These are phyloP conservation scores for Molossus molossus DNA, from an alignment of 2,797 vertebrate genomes.

Conservation along the genomic window DNA sequence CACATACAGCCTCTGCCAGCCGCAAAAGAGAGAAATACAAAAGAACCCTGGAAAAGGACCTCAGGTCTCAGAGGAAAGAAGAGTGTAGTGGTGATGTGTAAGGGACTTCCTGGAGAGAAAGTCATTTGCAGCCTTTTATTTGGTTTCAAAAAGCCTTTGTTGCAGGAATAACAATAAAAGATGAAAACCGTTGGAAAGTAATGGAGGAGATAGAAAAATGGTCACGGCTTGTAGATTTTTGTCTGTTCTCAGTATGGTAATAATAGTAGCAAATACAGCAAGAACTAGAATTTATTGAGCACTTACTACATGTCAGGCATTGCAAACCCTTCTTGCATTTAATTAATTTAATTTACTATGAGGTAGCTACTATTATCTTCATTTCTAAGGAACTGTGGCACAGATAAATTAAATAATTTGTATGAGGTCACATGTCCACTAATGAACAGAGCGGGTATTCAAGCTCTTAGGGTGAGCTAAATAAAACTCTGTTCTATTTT, in stretches of 20 bases:
- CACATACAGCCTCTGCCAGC: not conserved
- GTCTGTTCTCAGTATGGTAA: not conserved
- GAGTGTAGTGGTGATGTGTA: not conserved
- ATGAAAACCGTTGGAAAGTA: slow-evolving; percentile 47
- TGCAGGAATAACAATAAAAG: slow-evolving; percentile 42
- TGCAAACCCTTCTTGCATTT: not conserved
- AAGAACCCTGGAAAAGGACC: not conserved
- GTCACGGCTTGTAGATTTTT: slow-evolving; percentile 12
- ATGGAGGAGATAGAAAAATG: not conserved
- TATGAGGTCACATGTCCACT: not conserved
- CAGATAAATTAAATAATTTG: not conserved
- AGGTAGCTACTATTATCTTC: not conserved
- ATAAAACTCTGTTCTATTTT: not conserved
- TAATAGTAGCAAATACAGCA: not conserved
- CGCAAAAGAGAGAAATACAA: not conserved
- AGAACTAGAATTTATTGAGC: not conserved
- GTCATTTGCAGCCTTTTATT: not conserved
- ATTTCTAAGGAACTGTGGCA: not conserved
- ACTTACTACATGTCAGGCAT: not conserved
- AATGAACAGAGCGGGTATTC: not conserved
- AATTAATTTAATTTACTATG: not conserved
- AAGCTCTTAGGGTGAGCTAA: slow-evolving; percentile 4
- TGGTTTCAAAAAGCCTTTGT: slow-evolving; percentile 7
- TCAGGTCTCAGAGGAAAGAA: slow-evolving; percentile 8
- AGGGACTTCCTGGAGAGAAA: slow-evolving; percentile 37